These are phyloP conservation scores for Montipora foliosa DNA, from an alignment of 64 coral and sea anemone species.

Conservation along the genomic window DNA sequence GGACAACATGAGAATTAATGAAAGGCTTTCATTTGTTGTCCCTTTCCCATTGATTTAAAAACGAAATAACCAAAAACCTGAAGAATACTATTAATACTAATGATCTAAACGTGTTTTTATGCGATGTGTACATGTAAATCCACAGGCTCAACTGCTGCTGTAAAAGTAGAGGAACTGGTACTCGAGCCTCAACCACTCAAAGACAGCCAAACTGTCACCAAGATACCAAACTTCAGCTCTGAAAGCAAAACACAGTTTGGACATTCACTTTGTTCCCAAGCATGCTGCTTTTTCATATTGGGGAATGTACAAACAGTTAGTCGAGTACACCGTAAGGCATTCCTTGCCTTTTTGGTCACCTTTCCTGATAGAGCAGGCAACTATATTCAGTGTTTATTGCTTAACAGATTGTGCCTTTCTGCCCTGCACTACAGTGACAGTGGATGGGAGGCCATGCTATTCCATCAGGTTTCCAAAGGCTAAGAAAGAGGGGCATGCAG, in stretches of 20 bases:
- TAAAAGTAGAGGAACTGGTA: constrained; percentile 35
- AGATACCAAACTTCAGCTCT: constrained; percentile 47
- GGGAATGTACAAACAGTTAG: constrained; percentile 4
- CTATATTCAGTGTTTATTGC: background rate
- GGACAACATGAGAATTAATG: no score
- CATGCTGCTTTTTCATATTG: constrained; percentile 46
- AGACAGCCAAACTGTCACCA: constrained; percentile 10
- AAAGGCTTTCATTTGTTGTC: no score
- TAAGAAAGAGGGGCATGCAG: constrained; percentile 32
- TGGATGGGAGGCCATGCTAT: constrained; percentile 28
- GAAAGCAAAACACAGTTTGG: constrained; percentile 48
- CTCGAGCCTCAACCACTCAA: constrained; percentile 7
- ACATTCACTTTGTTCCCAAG: constrained; percentile 42
- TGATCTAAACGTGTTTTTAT: no score
- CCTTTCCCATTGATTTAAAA: no score
- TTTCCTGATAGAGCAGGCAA: background rate
- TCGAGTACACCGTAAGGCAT: background rate
- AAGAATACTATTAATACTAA: background rate
- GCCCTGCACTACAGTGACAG: constrained; percentile 48
- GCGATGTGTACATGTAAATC: background rate
- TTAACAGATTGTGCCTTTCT: constrained; percentile 50
- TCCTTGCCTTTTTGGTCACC: background rate
- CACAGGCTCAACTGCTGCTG: constrained; percentile 8
- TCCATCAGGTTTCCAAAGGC: constrained; percentile 15
- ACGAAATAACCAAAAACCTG: background rate